Evolutionary conservation across 2,888 invertebrate species (phyloP), one percentile per base, ranked within the genome.

Genomic region (Cephonodes hylas): DNA sequence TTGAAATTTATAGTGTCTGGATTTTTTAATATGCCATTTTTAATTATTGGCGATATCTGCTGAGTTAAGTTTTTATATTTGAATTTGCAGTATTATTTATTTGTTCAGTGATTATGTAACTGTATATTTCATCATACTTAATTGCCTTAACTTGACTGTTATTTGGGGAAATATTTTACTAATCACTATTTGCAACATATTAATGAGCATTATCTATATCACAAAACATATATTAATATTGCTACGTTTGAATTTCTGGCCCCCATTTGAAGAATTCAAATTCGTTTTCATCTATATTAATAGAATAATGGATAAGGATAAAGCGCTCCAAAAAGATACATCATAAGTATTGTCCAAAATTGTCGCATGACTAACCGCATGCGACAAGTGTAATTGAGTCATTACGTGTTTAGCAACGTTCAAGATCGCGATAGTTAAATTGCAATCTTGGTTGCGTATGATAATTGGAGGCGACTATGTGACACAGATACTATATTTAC

Each of bases 371-470:
- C 6, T 48, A 42, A 25, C 23, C 15, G n/a, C 7, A 58, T 42
- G 38, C 42, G 58, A 27, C 48, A 10, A 31, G 53, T 42, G 48
- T 48, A 53, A 60, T 60, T 48, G 23, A 60, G 38, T 46, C 38
- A 60, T 60, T 59, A 59, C 34, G 15, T 42, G 42, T 59, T 45
- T 45, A 59, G 23, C 34, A 60, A 15, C 23, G 15, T 58, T 38
- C 34, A 23, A 22, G 15, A 60, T 48, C 38, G 23, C 42, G 23
- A 53, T 42, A 53, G 34, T 48, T 53, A 22, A 48, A 48, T 58
- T 42, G 42, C 42, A 34, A 34, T 48, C 46, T 25, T 42, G 42
- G 48, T 60, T 42, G 48, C 27, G 18, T 60, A 42, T 48, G 18
- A 60, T 60, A 53, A 60, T 60, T 60, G 48, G 38, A 48, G 25